These are phyloP conservation scores for Drosophila paranaensis DNA, from an alignment of 2,888 invertebrate genomes.

Conservation along the genomic window DNA sequence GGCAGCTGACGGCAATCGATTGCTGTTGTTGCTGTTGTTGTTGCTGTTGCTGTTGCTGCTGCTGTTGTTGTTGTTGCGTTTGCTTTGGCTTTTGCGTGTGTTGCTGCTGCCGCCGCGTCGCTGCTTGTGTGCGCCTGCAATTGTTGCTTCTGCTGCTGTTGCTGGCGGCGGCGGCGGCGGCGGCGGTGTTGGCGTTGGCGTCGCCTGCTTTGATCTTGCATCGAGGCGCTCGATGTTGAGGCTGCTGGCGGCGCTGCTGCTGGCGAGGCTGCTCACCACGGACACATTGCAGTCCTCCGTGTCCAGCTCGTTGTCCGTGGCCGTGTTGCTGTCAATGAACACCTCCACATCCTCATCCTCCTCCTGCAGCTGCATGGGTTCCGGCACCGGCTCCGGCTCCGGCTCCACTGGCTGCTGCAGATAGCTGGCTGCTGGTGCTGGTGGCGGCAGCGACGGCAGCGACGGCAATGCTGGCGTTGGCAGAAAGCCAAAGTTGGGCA, in stretches of 20 bases:
- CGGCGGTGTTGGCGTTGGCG: not conserved
- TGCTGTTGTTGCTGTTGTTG: not conserved
- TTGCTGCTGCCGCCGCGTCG: slow-evolving; percentile 22
- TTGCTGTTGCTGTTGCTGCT: no score
- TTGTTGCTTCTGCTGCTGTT: slow-evolving; percentile 11
- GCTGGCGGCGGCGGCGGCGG: not conserved
- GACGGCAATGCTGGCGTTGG: slow-evolving; percentile 56
- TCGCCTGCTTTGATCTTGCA: slow-evolving; percentile 15
- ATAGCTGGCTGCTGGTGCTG: slow-evolving; percentile 16
- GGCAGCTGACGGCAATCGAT: slow-evolving; percentile 9
- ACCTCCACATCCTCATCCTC: slow-evolving; percentile 81
- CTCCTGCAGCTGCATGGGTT: slow-evolving; percentile 20
- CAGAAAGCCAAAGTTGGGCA: slow-evolving; percentile 83
- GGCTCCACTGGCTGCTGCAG: slow-evolving; percentile 12
- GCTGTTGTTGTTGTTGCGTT: slow-evolving; percentile 19
- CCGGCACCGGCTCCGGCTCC: slow-evolving; percentile 7
- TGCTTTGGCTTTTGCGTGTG: slow-evolving; percentile 23
- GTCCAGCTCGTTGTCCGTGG: slow-evolving; percentile 66
- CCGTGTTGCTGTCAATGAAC: slow-evolving; percentile 80
- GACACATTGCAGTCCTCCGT: slow-evolving; percentile 72
- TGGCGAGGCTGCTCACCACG: slow-evolving; percentile 67
- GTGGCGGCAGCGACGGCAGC: slow-evolving; percentile 5
- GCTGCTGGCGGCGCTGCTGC: slow-evolving; percentile 70
- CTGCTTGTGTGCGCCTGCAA: slow-evolving; percentile 17
- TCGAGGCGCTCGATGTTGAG: slow-evolving; percentile 65